These are phyloP conservation scores for Pseudanteris insignis DNA, from an alignment of 2,888 invertebrate genomes.

Conservation along the genomic window DNA sequence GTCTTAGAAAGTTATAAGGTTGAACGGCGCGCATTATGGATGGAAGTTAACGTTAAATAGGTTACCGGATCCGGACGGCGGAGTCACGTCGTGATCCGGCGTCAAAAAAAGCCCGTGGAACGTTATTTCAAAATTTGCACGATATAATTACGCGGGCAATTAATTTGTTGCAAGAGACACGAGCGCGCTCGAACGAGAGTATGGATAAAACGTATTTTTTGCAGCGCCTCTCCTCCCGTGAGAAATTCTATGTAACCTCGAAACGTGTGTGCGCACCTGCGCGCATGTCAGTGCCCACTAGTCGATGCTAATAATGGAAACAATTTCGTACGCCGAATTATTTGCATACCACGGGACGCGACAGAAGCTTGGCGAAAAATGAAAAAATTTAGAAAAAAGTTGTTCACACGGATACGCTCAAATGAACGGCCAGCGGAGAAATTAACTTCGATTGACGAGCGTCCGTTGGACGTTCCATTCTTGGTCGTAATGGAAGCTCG, in stretches of 20 bases:
- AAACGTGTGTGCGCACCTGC: constrained; percentile 33
- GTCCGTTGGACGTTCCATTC: too few species aligned
- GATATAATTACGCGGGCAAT: constrained; percentile 45
- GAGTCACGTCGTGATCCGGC: constrained; percentile 39
- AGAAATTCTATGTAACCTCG: constrained; percentile 35
- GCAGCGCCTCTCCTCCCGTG: constrained; percentile 38
- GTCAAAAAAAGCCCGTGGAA: constrained; percentile 31
- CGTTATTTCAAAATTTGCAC: constrained; percentile 44
- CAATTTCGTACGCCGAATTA: constrained; percentile 24
- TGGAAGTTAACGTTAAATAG: constrained; percentile 31
- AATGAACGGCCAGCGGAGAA: constrained; percentile 3
- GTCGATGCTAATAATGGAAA: constrained; percentile 19
- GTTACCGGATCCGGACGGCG: constrained; percentile 38
- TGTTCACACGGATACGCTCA: too few species aligned
- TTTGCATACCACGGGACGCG: constrained; percentile 19
- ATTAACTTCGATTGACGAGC: too few species aligned
- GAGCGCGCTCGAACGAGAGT: constrained; percentile 13
- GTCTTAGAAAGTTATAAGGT: constrained; percentile 41
- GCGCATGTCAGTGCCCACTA: constrained; percentile 9
- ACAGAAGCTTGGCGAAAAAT: too few species aligned
- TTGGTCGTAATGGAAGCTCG: too few species aligned
- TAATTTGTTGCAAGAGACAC: constrained; percentile 44
- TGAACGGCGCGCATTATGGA: constrained; percentile 12
- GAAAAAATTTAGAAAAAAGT: too few species aligned
- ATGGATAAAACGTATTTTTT: constrained; percentile 35